Base-by-base conservation (phyloP, 2,797 vertebrate genomes). In the Rhinichthys osculus region DNA sequence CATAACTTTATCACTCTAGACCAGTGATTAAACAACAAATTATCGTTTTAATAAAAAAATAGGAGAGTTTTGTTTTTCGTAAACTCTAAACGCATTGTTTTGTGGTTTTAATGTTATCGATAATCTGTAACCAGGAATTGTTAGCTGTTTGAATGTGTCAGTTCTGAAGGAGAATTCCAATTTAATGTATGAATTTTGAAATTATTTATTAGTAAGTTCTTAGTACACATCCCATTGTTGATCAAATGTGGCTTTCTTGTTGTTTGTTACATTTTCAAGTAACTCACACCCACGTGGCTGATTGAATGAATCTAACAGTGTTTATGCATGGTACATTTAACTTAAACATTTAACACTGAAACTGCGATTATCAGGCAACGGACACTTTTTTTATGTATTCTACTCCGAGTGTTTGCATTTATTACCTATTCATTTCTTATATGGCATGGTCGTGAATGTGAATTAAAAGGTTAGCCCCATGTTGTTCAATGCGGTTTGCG, bases 211-310 rank as follows among this genome's bases (percentile, higher is more conserved):
- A 71, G 5, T 27, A 70, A 47, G 5, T 35, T 2, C 5, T 44
- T 59, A 52, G n/a, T 52, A 11, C 1, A 7, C 5, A n/a, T 52
- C 0, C 7, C 3, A 50, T 64, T 30, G 3, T 42, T 54, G 3
- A 21, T 69, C 16, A 23, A n/a, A 19, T 47, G 3, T 16, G 10
- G 14, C 27, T 42, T 62, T 47, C 3, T 19, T 77, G 10, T 27
- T 10, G 7, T 27, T 47, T 33, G 33, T 40, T 83, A 7, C 0
- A 23, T n/a, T 62, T 50, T 40, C 0, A 38, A 9, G 47, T 74
- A 17, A 81, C 62, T 78, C 50, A 42, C 64, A 23, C 64, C 82
- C 86, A 81, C 83, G 78, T 85, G 86, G 83, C 69, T 70, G 35
- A 84, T 5, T 40, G 5, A 80, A 27, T 52, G n/a, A 47, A 57